A percentile compares a stretch with the other conserved stretches of the same genome.
phyloP scores from a whole-genome alignment of 2,888 invertebrate genomes.

The Metellina segmentata region DNA sequence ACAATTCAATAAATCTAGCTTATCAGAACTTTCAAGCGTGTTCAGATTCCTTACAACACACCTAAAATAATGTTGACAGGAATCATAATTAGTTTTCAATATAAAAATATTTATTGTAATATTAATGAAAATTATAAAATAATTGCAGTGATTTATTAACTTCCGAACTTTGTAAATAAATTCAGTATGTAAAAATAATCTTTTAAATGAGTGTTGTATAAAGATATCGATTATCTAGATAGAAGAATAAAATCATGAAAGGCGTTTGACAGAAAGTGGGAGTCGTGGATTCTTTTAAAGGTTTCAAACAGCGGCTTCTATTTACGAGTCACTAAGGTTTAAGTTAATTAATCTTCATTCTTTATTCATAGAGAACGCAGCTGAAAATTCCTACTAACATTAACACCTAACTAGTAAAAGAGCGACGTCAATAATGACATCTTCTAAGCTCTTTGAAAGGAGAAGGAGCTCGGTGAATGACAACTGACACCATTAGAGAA shows the following conservation, averaged over 20 bases:
- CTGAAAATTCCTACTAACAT: conserved; percentile 35
- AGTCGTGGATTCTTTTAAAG: not conserved
- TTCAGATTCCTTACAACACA: too few relatives aligned
- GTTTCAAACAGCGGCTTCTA: not conserved
- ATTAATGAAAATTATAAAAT: too few relatives aligned
- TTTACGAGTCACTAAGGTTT: not conserved
- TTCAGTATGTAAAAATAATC: too few relatives aligned
- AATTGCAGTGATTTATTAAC: too few relatives aligned
- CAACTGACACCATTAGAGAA: conserved; percentile 48
- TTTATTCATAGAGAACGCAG: conserved; percentile 21
- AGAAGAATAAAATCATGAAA: not conserved
- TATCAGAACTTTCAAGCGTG: too few relatives aligned
- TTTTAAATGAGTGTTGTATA: too few relatives aligned
- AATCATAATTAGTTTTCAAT: too few relatives aligned
- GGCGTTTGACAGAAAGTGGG: not conserved
- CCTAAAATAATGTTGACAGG: too few relatives aligned
- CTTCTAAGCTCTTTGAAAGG: not conserved
- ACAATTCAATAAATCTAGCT: too few relatives aligned
- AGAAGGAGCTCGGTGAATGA: conserved; percentile 21
- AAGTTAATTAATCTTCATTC: conserved; percentile 45
- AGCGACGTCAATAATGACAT: conserved; percentile 7
- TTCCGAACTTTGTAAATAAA: too few relatives aligned
- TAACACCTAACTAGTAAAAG: conserved; percentile 29
- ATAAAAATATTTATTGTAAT: too few relatives aligned
- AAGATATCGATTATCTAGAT: not conserved